Evolutionary conservation across 2,113 vertebrate species (phyloP).

Genomic region (Dinomys branickii): DNA sequence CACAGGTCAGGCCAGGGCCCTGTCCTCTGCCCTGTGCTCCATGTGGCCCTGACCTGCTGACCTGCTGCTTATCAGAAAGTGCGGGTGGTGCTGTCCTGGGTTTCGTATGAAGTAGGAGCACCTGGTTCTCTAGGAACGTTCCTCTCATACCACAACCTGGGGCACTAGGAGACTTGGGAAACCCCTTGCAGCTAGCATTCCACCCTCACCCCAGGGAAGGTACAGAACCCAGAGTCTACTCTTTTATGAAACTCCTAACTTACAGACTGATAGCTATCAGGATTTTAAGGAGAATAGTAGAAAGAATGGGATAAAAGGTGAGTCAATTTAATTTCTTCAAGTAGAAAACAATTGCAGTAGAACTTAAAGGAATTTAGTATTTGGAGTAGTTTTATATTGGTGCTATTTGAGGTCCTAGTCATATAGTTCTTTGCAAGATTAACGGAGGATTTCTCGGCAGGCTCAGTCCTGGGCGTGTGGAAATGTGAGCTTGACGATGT

Average conservation of each 20-base stretch:
- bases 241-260: background rate
- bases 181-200: background rate
- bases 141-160: background rate
- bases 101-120: accelerated
- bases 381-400: background rate
- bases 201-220: background rate
- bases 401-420: background rate
- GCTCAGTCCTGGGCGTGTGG: background rate
- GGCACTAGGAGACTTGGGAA: background rate
- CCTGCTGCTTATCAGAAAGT: background rate
- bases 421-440: background rate
- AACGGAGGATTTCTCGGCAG: background rate
- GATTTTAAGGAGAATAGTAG: background rate
- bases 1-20: no score
- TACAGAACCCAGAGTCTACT: background rate
- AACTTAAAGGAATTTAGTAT: background rate
- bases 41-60: background rate
- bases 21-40: background rate
- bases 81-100: accelerated
- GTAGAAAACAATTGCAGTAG: background rate
- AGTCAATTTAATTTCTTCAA: background rate
- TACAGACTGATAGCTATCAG: background rate
- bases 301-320: background rate
- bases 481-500: accelerated
- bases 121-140: background rate